Percentiles rank a stretch among this genome's conserved stretches.
These are phyloP conservation scores for Sycon ciliatum DNA, from an alignment of 37 sponge, comb jelly and placozoan species.

Conservation along the genomic window DNA sequence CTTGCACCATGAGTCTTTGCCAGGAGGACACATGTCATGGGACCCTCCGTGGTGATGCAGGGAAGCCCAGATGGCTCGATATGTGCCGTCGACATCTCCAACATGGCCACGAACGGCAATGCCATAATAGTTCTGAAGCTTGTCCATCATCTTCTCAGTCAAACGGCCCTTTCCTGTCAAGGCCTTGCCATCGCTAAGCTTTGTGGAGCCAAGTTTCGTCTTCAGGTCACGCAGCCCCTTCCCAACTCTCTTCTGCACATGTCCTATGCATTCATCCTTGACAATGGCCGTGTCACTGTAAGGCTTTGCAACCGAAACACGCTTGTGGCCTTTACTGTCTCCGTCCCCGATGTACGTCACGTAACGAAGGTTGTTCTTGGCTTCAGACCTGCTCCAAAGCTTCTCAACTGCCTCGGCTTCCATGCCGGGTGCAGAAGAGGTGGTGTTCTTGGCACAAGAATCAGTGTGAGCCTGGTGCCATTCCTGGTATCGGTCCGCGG, in stretches of 20 bases:
- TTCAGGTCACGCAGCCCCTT: neutral
- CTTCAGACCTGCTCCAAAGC: too few species aligned
- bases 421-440: too few species aligned
- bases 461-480: too few species aligned
- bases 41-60: conserved; percentile 36
- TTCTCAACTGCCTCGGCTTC: too few species aligned
- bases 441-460: too few species aligned
- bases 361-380: conserved; percentile 13
- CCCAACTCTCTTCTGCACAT: conserved; percentile 12
- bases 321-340: conserved; percentile 14
- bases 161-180: neutral
- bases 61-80: conserved; percentile 28
- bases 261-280: conserved; percentile 24
- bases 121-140: conserved; percentile 26
- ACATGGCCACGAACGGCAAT: conserved; percentile 27
- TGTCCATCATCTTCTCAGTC: conserved; percentile 13
- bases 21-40: conserved; percentile 23
- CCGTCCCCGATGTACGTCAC: conserved; percentile 17
- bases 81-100: conserved; percentile 17
- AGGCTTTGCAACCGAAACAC: conserved; percentile 9
- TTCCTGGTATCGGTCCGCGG: too few species aligned
- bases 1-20: conserved; percentile 21
- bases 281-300: conserved; percentile 2
- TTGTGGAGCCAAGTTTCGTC: neutral
- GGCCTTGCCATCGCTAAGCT: conserved; percentile 13